phyloP scores from a whole-genome alignment of 2,797 vertebrate species.

The Florisuga fusca region DNA sequence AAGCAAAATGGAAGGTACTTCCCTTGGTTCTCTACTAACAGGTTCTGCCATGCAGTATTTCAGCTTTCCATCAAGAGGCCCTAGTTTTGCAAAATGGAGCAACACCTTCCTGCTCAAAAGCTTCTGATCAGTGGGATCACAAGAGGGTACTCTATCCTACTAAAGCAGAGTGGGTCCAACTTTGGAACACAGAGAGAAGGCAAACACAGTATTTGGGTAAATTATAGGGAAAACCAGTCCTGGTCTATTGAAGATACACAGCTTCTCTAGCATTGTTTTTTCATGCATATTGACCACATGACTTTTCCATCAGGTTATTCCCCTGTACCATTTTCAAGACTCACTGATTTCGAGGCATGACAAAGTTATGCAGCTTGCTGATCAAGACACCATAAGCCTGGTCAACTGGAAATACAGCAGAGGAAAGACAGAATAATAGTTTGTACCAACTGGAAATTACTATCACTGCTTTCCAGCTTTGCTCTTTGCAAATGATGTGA shows the following conservation, averaged over 20 bases:
- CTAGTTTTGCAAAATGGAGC: neutral
- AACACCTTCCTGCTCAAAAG: neutral
- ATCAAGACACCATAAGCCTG: fast-evolving
- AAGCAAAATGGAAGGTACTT: neutral
- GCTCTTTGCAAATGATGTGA: neutral
- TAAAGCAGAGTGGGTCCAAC: neutral
- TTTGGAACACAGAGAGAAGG: neutral
- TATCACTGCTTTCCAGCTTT: neutral
- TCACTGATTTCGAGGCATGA: neutral
- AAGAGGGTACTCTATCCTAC: neutral
- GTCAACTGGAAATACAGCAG: neutral
- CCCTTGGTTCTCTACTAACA: neutral
- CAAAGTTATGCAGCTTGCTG: neutral
- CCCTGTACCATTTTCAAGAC: neutral
- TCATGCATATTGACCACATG: neutral
- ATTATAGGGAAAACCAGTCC: neutral
- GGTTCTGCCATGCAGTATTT: neutral
- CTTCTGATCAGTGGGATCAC: neutral
- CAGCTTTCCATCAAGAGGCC: neutral
- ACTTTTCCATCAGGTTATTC: neutral
- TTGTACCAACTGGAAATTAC: neutral
- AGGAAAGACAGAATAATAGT: neutral
- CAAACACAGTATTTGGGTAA: neutral
- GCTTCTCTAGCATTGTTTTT: neutral
- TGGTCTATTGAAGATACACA: neutral